Evolutionary conservation across 2,797 vertebrate genomes (phyloP).

Genomic region (Limosa lapponica): DNA sequence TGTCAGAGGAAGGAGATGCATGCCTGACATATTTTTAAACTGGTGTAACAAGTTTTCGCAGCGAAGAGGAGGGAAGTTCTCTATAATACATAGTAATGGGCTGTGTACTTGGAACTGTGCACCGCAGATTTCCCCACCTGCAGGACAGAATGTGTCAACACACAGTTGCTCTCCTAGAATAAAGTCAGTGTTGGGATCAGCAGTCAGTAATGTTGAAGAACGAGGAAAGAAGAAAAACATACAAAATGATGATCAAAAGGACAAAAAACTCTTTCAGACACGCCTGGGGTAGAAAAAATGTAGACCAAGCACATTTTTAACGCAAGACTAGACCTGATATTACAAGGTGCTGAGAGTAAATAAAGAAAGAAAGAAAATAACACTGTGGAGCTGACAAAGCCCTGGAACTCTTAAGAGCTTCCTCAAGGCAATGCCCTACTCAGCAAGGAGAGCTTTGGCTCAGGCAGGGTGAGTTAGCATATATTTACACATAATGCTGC

Average conservation of each 20-base stretch:
- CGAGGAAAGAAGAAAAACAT: background rate
- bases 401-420: background rate
- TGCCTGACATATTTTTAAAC: constrained; percentile 68
- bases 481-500: background rate
- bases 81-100: background rate
- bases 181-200: background rate
- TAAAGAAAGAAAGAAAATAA: constrained; percentile 18
- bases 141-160: constrained; percentile 59
- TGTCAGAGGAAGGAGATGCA: constrained; percentile 48
- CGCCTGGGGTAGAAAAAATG: background rate
- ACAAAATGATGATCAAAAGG: background rate
- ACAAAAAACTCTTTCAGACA: background rate
- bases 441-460: background rate
- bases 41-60: constrained; percentile 52
- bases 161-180: background rate
- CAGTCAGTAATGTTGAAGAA: background rate
- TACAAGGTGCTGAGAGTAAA: background rate
- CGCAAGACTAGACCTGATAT: background rate
- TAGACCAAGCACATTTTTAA: background rate
- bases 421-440: background rate
- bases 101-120: constrained; percentile 39
- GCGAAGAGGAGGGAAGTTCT: constrained; percentile 25
- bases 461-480: background rate
- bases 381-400: background rate
- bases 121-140: constrained; percentile 47